phyloP scores from a whole-genome alignment of 1,140 invertebrate genomes.

The Calliopsis andreniformis region DNA sequence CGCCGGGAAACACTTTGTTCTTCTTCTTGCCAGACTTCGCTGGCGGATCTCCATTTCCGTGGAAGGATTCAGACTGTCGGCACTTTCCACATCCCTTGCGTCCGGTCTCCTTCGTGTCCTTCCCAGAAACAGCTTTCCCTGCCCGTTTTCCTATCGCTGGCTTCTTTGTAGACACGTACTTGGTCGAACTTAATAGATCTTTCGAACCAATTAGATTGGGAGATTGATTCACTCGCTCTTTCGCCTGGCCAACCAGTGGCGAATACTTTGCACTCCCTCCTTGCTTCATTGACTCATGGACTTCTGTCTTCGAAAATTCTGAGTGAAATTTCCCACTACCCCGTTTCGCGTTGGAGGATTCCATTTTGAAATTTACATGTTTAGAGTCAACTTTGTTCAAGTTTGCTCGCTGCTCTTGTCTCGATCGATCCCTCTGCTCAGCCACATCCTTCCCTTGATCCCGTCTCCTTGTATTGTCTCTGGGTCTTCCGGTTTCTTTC shows the following conservation, averaged over 20 bases:
- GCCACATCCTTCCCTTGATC: not conserved
- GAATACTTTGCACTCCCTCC: too few species aligned
- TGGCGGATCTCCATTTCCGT: not conserved
- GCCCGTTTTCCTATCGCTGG: too few species aligned
- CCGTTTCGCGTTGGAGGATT: too few species aligned
- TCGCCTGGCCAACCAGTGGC: not conserved
- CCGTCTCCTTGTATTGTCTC: not conserved
- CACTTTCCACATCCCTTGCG: not conserved
- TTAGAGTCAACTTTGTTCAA: too few species aligned
- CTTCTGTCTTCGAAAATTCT: not conserved
- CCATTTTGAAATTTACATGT: too few species aligned
- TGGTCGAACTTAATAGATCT: not conserved
- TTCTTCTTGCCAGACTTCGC: not conserved
- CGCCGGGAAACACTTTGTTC: constrained; percentile 16
- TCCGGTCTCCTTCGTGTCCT: too few species aligned
- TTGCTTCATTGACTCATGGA: too few species aligned
- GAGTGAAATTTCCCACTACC: too few species aligned
- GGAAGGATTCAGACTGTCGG: not conserved
- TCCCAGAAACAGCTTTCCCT: not conserved
- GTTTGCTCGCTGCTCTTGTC: not conserved
- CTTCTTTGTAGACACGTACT: not conserved
- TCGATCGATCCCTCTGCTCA: not conserved
- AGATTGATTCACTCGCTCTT: not conserved
- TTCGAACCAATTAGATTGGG: not conserved
- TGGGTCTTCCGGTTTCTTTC: not conserved